Evolutionary conservation across 1,140 invertebrate genomes (phyloP).

Genomic region (Macrostomum lignano): DNA sequence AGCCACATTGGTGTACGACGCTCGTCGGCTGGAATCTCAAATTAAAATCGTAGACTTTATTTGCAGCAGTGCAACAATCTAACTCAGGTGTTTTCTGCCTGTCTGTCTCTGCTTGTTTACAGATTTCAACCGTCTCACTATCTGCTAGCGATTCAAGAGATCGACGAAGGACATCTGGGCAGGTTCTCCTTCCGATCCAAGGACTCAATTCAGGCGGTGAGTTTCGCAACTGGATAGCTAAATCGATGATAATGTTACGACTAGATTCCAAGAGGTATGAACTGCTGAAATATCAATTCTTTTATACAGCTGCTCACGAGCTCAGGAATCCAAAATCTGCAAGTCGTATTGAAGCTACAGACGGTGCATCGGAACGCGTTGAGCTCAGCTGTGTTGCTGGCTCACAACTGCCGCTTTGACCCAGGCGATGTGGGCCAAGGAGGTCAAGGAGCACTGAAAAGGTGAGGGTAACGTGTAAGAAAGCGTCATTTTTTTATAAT

Average conservation of each 20-base stretch:
- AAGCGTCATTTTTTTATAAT: too few relatives aligned
- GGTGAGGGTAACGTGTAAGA: too few relatives aligned
- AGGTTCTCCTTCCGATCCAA: conserved; percentile 19
- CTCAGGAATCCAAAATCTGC: conserved; percentile 17
- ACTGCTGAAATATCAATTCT: too few relatives aligned
- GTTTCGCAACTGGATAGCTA: too few relatives aligned
- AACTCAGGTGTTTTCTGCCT: too few relatives aligned
- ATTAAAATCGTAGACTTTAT: background rate
- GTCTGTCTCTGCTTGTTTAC: too few relatives aligned
- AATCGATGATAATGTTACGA: too few relatives aligned
- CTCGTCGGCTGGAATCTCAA: background rate
- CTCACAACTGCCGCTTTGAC: conserved; percentile 15
- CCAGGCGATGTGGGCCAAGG: too few relatives aligned
- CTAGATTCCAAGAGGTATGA: too few relatives aligned
- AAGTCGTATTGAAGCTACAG: conserved; percentile 18
- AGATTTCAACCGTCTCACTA: conserved; percentile 10
- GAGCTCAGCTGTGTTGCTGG: conserved; percentile 16
- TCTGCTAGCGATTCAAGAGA: conserved; percentile 19
- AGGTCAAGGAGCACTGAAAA: too few relatives aligned
- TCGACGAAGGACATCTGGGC: conserved; percentile 23
- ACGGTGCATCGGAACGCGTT: conserved; percentile 22
- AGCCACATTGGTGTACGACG: background rate
- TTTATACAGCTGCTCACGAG: conserved; percentile 15
- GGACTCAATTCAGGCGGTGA: too few relatives aligned
- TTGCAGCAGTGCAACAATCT: too few relatives aligned